Evolutionary conservation across 2,797 vertebrate genomes (phyloP), one percentile per base, ranked within the genome.

Genomic region (Micromesistius poutassou): DNA sequence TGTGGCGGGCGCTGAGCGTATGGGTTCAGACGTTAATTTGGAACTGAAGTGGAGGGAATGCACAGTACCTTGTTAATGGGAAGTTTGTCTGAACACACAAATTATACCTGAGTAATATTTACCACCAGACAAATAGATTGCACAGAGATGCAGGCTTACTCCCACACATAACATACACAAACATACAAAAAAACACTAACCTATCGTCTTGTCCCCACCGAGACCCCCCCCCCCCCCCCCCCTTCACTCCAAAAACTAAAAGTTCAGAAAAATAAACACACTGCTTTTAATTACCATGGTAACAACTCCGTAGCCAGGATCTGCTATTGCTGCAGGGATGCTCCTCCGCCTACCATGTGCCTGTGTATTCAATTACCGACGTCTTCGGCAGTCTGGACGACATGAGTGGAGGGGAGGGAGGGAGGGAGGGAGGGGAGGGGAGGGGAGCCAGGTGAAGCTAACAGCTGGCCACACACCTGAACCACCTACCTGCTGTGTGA

Each of bases 391-490:
- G 42, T 14, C 50, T 55, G 50, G 50, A 16, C 19, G 50, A 22
- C 16, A 16, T 16, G n/a, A n/a, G 55, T n/a, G 55, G n/a, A 0
- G 2, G 1, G 55, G 55, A 25, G n/a, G 22, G 55, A 14, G 42
- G 42, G 42, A 16, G 42, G 4, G 14, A 5, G 46, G 46, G 46
- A 16, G 13, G n/a, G n/a, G 84, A 86, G 85, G 84, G 77, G 78
- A 82, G 73, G 79, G 77, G 33, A 82, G 80, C 77, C 83, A 81
- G 72, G 74, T 74, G 82, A 84, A 79, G 77, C 73, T 79, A 88
- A 76, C 86, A 87, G 74, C 87, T 84, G 84, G 77, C 46, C 80
- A 13, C 74, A 77, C 83, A 80, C 77, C 78, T 80, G 75, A 85
- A 85, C 77, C 76, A 76, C 79, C 70, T 50, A 74, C 50, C 70